A percentile compares a stretch with the other conserved stretches of the same genome.
phyloP scores from a whole-genome alignment of 2,888 invertebrate genomes.

The Cephus sareptanus region DNA sequence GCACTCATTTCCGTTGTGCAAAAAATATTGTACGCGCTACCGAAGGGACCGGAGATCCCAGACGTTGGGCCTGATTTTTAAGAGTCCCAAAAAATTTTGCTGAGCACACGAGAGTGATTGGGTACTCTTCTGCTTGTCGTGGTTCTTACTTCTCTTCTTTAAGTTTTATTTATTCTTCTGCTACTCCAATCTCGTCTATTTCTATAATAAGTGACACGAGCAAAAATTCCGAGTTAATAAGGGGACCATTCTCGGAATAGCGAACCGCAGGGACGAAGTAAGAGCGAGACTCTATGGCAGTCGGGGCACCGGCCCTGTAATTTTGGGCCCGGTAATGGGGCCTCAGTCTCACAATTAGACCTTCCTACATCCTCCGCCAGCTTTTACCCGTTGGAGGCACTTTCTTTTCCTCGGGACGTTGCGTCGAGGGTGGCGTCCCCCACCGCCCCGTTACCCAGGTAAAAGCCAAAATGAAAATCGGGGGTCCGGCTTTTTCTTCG shows the following conservation, averaged over 20 bases:
- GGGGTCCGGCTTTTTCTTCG: background rate
- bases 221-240: constrained; percentile 38
- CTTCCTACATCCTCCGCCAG: constrained; percentile 50
- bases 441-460: background rate
- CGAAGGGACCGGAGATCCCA: background rate
- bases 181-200: background rate
- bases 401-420: constrained; percentile 29
- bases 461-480: background rate
- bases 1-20: background rate
- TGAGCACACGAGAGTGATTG: background rate
- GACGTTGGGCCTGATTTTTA: background rate
- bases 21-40: background rate
- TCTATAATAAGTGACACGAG: constrained; percentile 38
- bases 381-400: constrained; percentile 38
- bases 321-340: constrained; percentile 58
- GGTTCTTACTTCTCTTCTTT: background rate
- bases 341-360: constrained; percentile 59
- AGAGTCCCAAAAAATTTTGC: background rate
- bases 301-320: constrained; percentile 56
- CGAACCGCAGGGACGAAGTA: constrained; percentile 20
- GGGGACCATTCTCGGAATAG: constrained; percentile 47
- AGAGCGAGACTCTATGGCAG: constrained; percentile 35
- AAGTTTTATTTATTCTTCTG: background rate
- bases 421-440: background rate
- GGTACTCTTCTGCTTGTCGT: background rate